A percentile compares a stretch with the other conserved stretches of the same genome.
phyloP scores from a whole-genome alignment of 2,113 vertebrate genomes.

The Cavia porcellus region DNA sequence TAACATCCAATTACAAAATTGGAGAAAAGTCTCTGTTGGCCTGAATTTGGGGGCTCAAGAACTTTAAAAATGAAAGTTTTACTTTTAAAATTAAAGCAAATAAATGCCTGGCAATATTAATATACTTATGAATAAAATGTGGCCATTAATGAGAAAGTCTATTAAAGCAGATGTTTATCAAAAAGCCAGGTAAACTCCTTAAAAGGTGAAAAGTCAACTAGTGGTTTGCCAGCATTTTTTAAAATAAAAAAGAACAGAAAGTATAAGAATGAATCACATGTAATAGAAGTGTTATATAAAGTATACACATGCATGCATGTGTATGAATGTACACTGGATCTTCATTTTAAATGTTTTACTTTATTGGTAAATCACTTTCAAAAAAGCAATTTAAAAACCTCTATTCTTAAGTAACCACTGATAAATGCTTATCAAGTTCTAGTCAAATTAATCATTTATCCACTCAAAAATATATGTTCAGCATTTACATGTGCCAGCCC shows the following conservation, averaged over 20 bases:
- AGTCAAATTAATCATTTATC: not conserved
- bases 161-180: not conserved
- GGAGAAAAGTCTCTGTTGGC: not conserved
- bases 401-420: not conserved
- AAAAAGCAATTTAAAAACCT: not conserved
- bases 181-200: not conserved
- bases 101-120: not conserved
- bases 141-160: not conserved
- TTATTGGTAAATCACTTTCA: not conserved
- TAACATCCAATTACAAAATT: not conserved
- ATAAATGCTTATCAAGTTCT: not conserved
- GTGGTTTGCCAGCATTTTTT: not conserved
- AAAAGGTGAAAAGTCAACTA: not conserved
- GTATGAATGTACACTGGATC: not conserved
- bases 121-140: not conserved
- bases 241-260: not conserved
- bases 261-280: not conserved
- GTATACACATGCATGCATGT: not conserved
- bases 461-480: not conserved
- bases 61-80: not conserved
- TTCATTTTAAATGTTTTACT: slow-evolving; percentile 46
- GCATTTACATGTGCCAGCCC: not conserved
- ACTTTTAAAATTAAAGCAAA: not conserved
- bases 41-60: not conserved
- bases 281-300: not conserved